A percentile compares a stretch with the other conserved stretches of the same genome.
Conservation (phyloP, 2,888 invertebrate species). For the Ernsta delagoae region DNA sequence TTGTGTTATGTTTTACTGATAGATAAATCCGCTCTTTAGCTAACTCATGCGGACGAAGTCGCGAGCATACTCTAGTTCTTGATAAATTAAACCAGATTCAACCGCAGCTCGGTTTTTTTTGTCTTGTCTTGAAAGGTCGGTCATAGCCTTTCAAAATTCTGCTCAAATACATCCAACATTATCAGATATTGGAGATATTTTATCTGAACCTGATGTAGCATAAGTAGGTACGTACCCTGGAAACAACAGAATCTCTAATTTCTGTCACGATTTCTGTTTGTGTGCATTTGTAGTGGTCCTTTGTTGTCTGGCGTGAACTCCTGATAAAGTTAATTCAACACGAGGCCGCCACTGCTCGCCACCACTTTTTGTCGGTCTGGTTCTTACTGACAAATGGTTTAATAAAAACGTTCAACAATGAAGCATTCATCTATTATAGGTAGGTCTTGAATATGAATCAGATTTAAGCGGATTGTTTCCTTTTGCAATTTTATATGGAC, state of each 20-base stretch:
- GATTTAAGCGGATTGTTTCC: background rate
- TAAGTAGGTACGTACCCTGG: background rate
- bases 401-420: conserved; percentile 3
- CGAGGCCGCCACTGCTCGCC: conserved; percentile 22
- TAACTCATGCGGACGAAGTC: no score
- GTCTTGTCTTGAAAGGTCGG: no score
- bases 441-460: background rate
- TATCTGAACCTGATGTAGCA: background rate
- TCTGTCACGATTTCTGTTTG: background rate
- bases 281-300: conserved; percentile 21
- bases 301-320: conserved; percentile 32
- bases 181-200: background rate
- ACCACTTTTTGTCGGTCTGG: conserved; percentile 22
- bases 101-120: no score
- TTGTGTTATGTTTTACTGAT: no score
- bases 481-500: background rate
- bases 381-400: background rate
- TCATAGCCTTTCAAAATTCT: no score
- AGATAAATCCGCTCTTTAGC: no score
- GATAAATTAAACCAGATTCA: no score
- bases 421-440: background rate
- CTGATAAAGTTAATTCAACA: conserved; percentile 26
- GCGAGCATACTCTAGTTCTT: no score
- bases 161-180: no score
- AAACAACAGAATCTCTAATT: background rate